A percentile compares a stretch with the other conserved stretches of the same genome.
Evolutionary conservation across 2,113 vertebrate genomes (phyloP).

Genomic region (Poeciliopsis occidentalis): DNA sequence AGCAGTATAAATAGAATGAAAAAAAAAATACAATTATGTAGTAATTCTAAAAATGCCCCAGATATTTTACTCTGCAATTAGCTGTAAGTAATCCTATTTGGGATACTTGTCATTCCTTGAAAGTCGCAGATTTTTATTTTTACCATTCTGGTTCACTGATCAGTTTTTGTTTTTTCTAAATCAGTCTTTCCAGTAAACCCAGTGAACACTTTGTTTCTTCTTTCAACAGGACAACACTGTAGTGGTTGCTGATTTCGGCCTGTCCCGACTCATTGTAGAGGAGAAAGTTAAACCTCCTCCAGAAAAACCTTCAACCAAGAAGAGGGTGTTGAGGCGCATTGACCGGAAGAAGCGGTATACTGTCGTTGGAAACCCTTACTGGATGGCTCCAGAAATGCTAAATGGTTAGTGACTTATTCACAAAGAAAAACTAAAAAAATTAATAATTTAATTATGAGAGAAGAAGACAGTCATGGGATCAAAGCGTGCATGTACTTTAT

Average conservation of each 20-base stretch:
- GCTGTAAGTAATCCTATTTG: neutral
- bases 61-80: neutral
- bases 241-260: slow-evolving; percentile 95
- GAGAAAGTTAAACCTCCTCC: slow-evolving; percentile 87
- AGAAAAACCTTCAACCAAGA: slow-evolving; percentile 88
- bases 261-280: slow-evolving; percentile 91
- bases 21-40: neutral
- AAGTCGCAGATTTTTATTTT: neutral
- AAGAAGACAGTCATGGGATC: neutral
- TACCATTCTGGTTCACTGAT: neutral
- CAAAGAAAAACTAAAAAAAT: rapidly evolving
- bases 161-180: neutral
- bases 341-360: slow-evolving; percentile 96
- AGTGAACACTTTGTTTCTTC: neutral
- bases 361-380: slow-evolving; percentile 96
- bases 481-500: neutral
- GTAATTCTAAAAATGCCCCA: neutral
- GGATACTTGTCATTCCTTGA: neutral
- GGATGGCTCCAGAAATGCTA: slow-evolving; percentile 99
- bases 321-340: slow-evolving; percentile 86
- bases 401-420: slow-evolving; percentile 82
- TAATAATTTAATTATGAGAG: neutral
- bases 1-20: neutral
- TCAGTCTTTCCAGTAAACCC: neutral
- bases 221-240: slow-evolving; percentile 90